Base-by-base conservation (phyloP, 2,113 vertebrate genomes). In the Epinephelus lanceolatus region DNA sequence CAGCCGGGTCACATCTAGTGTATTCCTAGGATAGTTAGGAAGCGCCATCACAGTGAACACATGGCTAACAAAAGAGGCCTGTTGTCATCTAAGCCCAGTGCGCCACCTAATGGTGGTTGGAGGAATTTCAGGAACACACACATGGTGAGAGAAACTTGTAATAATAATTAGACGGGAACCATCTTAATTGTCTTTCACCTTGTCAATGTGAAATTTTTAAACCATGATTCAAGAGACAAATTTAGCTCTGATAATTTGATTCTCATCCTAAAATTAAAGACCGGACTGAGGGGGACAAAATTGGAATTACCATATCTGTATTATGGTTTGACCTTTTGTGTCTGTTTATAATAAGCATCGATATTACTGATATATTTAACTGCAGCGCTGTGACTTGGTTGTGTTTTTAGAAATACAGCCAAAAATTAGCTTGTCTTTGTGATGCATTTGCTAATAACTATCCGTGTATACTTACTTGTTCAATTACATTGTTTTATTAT, bases 1-100 rank as follows among this genome's bases (percentile, higher is more conserved):
- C 74, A 78, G 79, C 79, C 53, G 81, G 91, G 89, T 91, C 88
- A 92, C 81, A 83, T 91, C 75, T 88, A 86, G 86, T 87, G 84
- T 92, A 71, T 89, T 84, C 68, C 85, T 74, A 78, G 87, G 89
- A 89, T 91, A 93, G 91, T 92, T 90, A 81, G 91, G 81, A 88
- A 91, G 81, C 91, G 84, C 89, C 86, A 87, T 91, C 87, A 91
- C 78, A 70, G 85, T 88, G 92, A 92, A 92, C 92, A 92, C 92
- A 91, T 93, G 91, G 89, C 91, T 89, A 88, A 93, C 92, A 93
- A 95, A 93, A 91, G 91, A 92, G 89, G 78, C 87, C 84, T 81
- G 65, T 75, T 81, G 74, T 93, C 89, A 80, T 87, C 42, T 84
- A 30, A 84, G 89, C 76, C 61, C 87, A 82, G 80, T 88, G 87